Base-by-base conservation (phyloP, 1,140 invertebrate genomes). In the Drosophila pachea region DNA sequence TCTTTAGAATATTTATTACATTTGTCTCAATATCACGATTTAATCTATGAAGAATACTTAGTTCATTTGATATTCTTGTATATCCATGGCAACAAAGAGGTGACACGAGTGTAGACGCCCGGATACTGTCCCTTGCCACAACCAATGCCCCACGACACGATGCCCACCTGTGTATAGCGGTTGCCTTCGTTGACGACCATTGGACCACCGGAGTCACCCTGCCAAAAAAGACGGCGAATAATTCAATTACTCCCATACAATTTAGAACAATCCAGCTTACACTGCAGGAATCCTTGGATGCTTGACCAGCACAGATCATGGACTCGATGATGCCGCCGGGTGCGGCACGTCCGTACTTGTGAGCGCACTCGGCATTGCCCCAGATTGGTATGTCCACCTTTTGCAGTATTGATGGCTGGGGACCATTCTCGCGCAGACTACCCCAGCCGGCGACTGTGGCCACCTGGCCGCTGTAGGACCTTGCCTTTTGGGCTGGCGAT, bases 191-290 rank as follows among this genome's bases (percentile, higher is more conserved):
- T 94, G 9, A 97, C 93, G 92, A 97, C 95, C 76, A 98, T 90
- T 2, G 97, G 96, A 50, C 97, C 97, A 7, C 96, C 97, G 76
- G 95, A 97, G 90, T 98, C 97, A 67, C 96, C 96, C 96, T 97
- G 88, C 68, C 88, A 89, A 73, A 45, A 77, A 60, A 12, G 12
- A 36, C 22, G 0, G 38, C 33, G 11, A 0, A 33, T 12, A 47
- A 0, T 16, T 7, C 5, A 7, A 47, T 29, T 22, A 32, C 6
- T 5, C 8, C 2, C 11, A 2, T 0, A 12, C 38, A 7, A 3
- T 3, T 22, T 16, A 5, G 6, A 4, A 14, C 32, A 35, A 0
- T 8, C 33, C 22, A 22, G 22, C 94, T 92, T 92, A 97, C 95
- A 90, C 95, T 96, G 86, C 96, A 97, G 9, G 96, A 96, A 89